phyloP scores from a whole-genome alignment of 2,797 vertebrate genomes.

The Molossus alvarezi region DNA sequence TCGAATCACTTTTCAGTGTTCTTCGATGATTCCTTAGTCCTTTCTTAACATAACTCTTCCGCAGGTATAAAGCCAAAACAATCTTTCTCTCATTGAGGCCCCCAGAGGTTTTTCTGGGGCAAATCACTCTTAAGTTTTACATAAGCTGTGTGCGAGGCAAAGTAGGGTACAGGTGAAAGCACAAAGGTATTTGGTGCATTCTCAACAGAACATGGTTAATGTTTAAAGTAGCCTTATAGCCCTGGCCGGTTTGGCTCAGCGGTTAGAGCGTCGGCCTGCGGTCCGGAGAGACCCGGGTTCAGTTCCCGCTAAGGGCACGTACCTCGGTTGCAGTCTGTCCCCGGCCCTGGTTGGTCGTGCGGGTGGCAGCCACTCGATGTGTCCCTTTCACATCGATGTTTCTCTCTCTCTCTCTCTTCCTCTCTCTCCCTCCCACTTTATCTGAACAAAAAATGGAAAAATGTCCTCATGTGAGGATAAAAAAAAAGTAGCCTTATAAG shows the following conservation, averaged over 20 bases:
- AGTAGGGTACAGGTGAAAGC: neutral
- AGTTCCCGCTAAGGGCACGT: too few relatives aligned
- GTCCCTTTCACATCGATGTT: too few relatives aligned
- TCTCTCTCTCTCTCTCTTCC: too few relatives aligned
- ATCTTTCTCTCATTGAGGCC: neutral
- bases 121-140: conserved; percentile 50
- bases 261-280: too few relatives aligned
- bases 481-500: neutral
- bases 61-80: neutral
- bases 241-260: too few relatives aligned
- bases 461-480: too few relatives aligned
- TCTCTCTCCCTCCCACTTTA: too few relatives aligned
- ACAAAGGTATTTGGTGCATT: neutral
- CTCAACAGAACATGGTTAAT: conserved; percentile 1
- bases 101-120: conserved; percentile 43
- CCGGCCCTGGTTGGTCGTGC: too few relatives aligned
- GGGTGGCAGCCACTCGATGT: too few relatives aligned
- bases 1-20: neutral
- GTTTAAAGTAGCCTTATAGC: neutral
- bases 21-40: neutral
- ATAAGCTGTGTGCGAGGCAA: conserved; percentile 42
- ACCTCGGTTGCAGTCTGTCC: too few relatives aligned
- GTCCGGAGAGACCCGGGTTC: too few relatives aligned
- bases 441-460: too few relatives aligned
- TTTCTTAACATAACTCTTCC: neutral